Percentiles rank a stretch among this genome's conserved stretches.
Conservation (phyloP, 2,797 vertebrate species). For the Gymnopithys bicolor region DNA sequence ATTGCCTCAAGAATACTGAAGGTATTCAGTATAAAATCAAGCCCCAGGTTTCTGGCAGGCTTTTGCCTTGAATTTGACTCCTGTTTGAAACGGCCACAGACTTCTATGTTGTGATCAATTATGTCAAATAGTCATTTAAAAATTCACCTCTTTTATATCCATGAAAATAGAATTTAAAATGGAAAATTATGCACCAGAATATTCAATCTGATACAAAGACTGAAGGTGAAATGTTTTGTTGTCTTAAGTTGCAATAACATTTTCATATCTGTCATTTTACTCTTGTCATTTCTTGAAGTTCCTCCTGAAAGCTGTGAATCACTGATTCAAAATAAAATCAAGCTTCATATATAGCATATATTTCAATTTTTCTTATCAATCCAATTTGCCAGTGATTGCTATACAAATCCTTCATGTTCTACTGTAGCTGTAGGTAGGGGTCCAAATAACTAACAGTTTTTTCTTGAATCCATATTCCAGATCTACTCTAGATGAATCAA, state of each 20-base stretch:
- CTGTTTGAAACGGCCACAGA: background rate
- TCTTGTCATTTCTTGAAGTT: background rate
- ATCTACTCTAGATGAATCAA: background rate
- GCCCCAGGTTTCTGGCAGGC: background rate
- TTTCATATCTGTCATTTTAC: background rate
- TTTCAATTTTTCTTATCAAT: background rate
- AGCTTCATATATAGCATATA: background rate
- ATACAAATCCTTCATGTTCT: background rate
- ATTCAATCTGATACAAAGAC: background rate
- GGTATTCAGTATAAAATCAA: background rate
- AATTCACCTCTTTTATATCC: background rate
- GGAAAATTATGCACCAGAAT: background rate
- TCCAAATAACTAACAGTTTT: background rate
- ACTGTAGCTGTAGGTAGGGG: rapidly evolving
- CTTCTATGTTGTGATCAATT: background rate
- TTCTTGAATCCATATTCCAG: background rate
- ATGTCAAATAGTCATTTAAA: background rate
- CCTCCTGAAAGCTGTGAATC: background rate
- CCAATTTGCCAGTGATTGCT: background rate
- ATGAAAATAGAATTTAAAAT: background rate
- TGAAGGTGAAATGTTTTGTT: background rate
- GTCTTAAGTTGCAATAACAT: background rate
- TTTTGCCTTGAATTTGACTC: background rate
- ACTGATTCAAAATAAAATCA: background rate
- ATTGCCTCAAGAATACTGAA: background rate